Conservation (phyloP, 2,113 vertebrate genomes). For the Scophthalmus maximus region DNA sequence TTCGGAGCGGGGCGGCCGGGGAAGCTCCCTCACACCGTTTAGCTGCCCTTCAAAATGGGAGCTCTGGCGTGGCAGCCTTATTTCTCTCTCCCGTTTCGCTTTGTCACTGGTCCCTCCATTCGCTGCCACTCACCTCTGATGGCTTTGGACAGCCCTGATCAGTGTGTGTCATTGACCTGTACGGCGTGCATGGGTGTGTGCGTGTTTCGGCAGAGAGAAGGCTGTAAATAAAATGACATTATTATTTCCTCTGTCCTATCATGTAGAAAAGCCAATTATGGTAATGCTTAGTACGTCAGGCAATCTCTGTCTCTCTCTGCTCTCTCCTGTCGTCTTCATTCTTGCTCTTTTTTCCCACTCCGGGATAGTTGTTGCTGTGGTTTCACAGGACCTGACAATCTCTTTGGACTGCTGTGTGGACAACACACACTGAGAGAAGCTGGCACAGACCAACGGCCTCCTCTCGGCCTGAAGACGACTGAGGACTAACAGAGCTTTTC, state of each 20-base stretch:
- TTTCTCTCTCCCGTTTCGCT: conserved; percentile 99
- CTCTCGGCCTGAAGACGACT: conserved; percentile 14
- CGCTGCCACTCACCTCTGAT: conserved; percentile 99
- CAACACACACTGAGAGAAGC: conserved; percentile 19
- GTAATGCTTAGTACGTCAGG: conserved; percentile 99
- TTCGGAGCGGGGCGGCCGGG: conserved; percentile 84
- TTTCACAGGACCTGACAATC: conserved; percentile 69
- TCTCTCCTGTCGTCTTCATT: conserved; percentile 65
- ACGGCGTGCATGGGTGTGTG: conserved; percentile 92
- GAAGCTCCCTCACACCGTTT: conserved; percentile 86
- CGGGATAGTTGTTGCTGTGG: conserved; percentile 62
- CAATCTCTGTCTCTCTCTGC: conserved; percentile 79
- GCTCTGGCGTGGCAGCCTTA: conserved; percentile 95
- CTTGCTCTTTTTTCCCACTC: conserved; percentile 50
- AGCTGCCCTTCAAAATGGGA: conserved; percentile 96
- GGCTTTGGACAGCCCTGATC: conserved; percentile 99
- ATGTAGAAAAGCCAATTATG: conserved; percentile 99
- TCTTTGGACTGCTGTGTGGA: conserved; percentile 56
- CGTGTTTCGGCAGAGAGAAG: conserved; percentile 87
- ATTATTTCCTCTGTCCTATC: conserved; percentile 99
- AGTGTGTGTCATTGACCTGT: conserved; percentile 99
- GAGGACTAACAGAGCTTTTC: conserved; percentile 2
- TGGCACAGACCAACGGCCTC: conserved; percentile 35
- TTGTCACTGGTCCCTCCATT: conserved; percentile 99
- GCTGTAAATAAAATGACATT: conserved; percentile 99